Conservation (phyloP, 2,888 invertebrate genomes). For the Dryobota labecula region DNA sequence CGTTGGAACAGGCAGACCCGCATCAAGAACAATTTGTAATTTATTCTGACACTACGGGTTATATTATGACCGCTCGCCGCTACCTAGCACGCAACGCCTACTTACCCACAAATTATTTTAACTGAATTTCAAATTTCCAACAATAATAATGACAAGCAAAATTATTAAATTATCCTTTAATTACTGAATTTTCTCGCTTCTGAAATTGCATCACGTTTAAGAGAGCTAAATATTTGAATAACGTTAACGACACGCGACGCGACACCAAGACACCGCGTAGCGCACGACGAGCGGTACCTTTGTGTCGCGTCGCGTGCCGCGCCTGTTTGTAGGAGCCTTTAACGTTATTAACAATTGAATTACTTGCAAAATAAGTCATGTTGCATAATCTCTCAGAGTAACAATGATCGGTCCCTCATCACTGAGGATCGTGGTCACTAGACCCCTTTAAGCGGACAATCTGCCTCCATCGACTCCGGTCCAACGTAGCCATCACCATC, state of each 20-base stretch:
- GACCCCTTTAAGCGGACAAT: no score
- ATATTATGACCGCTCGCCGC: slow-evolving; percentile 21
- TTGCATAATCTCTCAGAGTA: neutral
- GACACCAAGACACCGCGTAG: no score
- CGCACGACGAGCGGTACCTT: no score
- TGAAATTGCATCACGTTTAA: slow-evolving; percentile 2
- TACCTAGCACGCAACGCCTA: slow-evolving; percentile 32
- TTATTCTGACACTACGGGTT: slow-evolving; percentile 33
- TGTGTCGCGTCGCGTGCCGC: no score
- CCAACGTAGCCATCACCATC: no score
- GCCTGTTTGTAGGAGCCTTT: no score
- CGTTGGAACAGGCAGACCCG: slow-evolving; percentile 31
- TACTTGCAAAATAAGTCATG: neutral
- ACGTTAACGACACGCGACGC: no score
- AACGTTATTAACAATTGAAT: slow-evolving; percentile 7
- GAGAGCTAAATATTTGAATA: neutral
- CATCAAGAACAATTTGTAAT: slow-evolving; percentile 47
- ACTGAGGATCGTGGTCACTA: no score
- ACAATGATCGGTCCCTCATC: no score
- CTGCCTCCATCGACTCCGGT: no score
- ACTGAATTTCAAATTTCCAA: neutral
- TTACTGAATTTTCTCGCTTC: slow-evolving; percentile 27
- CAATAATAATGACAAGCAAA: slow-evolving; percentile 16
- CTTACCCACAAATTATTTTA: slow-evolving; percentile 18
- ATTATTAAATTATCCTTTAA: slow-evolving; percentile 19